These are phyloP conservation scores for Mus minutoides DNA, from an alignment of 2,797 vertebrate species.

Conservation along the genomic window DNA sequence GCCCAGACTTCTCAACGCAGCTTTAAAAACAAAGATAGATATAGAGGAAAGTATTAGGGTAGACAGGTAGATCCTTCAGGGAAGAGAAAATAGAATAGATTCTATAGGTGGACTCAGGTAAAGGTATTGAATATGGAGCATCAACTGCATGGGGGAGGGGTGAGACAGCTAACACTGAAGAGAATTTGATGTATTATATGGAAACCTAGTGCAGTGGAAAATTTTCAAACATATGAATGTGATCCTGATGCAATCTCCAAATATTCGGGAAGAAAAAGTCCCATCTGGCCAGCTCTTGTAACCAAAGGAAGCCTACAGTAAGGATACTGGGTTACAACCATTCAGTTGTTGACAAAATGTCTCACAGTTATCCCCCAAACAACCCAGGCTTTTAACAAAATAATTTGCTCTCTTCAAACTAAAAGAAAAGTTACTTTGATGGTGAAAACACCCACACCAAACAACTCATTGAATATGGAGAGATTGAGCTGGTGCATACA, in stretches of 20 bases:
- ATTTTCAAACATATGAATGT: too few species aligned
- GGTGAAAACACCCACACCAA: background rate
- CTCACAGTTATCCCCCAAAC: background rate
- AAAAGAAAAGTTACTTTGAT: background rate
- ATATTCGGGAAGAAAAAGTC: background rate
- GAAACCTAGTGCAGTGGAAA: too few species aligned
- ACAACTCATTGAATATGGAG: background rate
- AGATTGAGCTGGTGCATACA: background rate
- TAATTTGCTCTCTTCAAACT: background rate
- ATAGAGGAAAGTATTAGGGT: background rate
- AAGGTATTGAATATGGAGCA: too few species aligned
- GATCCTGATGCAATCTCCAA: too few species aligned
- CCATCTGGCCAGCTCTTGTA: background rate
- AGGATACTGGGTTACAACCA: background rate
- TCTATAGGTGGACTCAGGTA: too few species aligned
- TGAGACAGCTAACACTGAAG: too few species aligned
- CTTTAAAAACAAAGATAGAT: background rate
- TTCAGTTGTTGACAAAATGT: background rate
- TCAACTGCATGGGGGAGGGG: too few species aligned
- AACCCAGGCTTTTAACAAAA: background rate
- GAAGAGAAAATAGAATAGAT: background rate
- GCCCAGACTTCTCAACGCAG: background rate
- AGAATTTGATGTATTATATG: too few species aligned
- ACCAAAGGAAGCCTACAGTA: background rate
- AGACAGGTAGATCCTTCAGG: background rate